A percentile compares a stretch with the other conserved stretches of the same genome.
phyloP scores from a whole-genome alignment of 1,140 invertebrate species.

The Ips nitidus region DNA sequence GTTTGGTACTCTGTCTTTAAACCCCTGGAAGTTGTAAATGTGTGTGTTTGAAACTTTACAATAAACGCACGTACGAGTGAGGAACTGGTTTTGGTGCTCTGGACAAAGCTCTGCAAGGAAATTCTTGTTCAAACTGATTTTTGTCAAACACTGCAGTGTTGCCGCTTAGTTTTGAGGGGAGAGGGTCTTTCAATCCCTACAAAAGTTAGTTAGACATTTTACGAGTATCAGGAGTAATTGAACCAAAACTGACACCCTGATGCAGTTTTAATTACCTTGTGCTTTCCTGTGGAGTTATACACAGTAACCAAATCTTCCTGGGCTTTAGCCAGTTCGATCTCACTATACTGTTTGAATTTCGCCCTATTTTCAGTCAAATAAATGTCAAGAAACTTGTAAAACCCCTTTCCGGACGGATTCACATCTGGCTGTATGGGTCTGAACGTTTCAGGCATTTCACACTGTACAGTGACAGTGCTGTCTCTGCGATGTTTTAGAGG shows the following conservation, averaged over 20 bases:
- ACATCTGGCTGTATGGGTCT: slow-evolving; percentile 47
- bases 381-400: slow-evolving; percentile 48
- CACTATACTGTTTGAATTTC: slow-evolving; percentile 42
- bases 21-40: slow-evolving; percentile 38
- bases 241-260: too few relatives aligned
- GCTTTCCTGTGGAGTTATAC: slow-evolving; percentile 40
- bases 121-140: slow-evolving; percentile 20
- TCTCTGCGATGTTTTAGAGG: slow-evolving; percentile 7
- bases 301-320: slow-evolving; percentile 48
- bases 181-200: slow-evolving; percentile 20
- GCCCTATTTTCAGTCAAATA: slow-evolving; percentile 48
- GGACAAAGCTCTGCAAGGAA: slow-evolving; percentile 29
- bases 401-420: slow-evolving; percentile 43
- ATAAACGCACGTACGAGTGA: slow-evolving; percentile 38
- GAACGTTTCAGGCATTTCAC: slow-evolving; percentile 37
- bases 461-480: neutral
- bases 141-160: slow-evolving; percentile 25
- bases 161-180: slow-evolving; percentile 13
- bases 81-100: slow-evolving; percentile 35
- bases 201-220: neutral
- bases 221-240: neutral
- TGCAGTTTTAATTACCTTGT: slow-evolving; percentile 3
- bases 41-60: neutral
- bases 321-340: slow-evolving; percentile 41
- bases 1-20: slow-evolving; percentile 42